These are phyloP conservation scores for Diploptera punctata DNA, from an alignment of 2,888 invertebrate genomes.

Conservation along the genomic window DNA sequence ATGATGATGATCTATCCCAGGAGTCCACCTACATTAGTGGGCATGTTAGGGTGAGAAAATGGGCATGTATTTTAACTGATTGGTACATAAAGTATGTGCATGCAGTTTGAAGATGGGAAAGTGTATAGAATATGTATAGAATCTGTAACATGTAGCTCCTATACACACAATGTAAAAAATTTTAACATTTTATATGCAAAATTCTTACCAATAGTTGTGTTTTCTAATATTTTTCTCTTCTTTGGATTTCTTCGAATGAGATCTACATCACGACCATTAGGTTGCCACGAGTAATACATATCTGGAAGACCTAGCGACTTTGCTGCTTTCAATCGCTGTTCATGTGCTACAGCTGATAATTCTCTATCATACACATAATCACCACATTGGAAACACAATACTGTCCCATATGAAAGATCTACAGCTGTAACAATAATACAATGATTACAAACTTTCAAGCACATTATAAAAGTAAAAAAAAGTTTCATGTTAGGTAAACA, in stretches of 20 bases:
- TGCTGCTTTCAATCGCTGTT: slow-evolving; percentile 51
- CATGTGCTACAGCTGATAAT: slow-evolving; percentile 56
- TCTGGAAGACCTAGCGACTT: slow-evolving; percentile 29
- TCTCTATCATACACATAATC: slow-evolving; percentile 92
- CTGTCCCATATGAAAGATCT: slow-evolving; percentile 86
- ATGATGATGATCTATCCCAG: too few relatives aligned
- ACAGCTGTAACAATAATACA: slow-evolving; percentile 68
- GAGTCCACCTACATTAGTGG: too few relatives aligned
- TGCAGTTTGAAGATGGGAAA: too few relatives aligned
- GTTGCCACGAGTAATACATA: slow-evolving; percentile 52
- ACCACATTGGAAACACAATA: slow-evolving; percentile 88
- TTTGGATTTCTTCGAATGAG: slow-evolving; percentile 77
- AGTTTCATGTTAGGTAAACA: too few relatives aligned
- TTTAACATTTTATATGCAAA: too few relatives aligned
- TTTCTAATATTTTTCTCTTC: slow-evolving; percentile 78
- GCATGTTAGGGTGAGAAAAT: too few relatives aligned
- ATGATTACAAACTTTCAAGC: neutral
- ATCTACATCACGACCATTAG: slow-evolving; percentile 52
- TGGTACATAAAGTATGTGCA: too few relatives aligned
- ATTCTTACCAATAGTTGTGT: slow-evolving; percentile 76
- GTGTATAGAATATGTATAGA: too few relatives aligned
- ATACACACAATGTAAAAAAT: too few relatives aligned
- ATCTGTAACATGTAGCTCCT: too few relatives aligned
- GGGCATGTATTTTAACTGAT: too few relatives aligned
- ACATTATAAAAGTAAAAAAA: slow-evolving; percentile 34